phyloP scores from a whole-genome alignment of 35 echinoderm and acorn worm species.

The Eucidaris tribuloides region DNA sequence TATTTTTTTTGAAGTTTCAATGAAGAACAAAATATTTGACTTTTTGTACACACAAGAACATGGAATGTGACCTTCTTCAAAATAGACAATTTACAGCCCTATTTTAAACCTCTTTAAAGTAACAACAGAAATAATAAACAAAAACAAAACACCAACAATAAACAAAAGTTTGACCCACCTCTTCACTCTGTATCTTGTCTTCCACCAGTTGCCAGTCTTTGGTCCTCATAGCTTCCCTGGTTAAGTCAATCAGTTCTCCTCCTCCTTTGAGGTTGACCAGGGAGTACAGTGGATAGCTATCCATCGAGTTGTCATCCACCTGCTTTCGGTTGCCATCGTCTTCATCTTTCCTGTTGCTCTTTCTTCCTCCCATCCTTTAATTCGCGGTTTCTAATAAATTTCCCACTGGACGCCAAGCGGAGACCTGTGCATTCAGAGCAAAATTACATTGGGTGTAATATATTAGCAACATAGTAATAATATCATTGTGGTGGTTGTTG shows the following conservation, averaged over 20 bases:
- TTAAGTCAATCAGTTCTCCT: constrained; percentile 67
- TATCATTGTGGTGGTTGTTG: no score
- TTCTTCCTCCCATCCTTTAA: constrained; percentile 36
- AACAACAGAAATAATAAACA: no score
- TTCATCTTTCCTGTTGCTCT: constrained; percentile 21
- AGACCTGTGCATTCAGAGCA: no score
- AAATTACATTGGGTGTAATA: no score
- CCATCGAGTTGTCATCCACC: constrained; percentile 46
- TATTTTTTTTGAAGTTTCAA: background rate
- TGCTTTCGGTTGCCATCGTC: constrained; percentile 62
- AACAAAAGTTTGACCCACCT: constrained; percentile 1
- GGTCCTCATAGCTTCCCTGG: constrained; percentile 16
- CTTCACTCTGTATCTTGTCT: constrained; percentile 36
- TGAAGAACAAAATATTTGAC: background rate
- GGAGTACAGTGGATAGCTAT: constrained; percentile 34
- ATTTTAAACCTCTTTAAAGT: background rate
- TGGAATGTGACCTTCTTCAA: background rate
- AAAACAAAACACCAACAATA: no score
- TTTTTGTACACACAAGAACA: background rate
- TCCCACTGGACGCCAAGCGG: no score
- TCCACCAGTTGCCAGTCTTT: constrained; percentile 51
- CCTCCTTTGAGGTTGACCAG: constrained; percentile 75
- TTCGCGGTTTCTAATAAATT: no score
- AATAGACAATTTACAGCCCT: background rate
- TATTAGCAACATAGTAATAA: no score